phyloP scores from a whole-genome alignment of 2,113 vertebrate genomes.

The Oostethus manadensis region DNA sequence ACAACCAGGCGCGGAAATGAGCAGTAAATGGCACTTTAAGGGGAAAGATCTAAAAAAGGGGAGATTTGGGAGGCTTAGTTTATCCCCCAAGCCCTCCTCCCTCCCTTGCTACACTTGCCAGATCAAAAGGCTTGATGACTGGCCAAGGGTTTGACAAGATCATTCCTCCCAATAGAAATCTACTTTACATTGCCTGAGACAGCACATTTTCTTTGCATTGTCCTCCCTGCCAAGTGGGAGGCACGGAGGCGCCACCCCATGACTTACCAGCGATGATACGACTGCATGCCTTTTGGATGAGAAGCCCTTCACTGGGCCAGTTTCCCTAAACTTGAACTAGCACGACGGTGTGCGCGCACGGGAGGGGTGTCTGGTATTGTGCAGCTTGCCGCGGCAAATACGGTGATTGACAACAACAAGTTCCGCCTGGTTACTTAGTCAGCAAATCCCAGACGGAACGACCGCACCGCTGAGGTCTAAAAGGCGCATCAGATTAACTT shows the following conservation, averaged over 20 bases:
- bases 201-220: slow-evolving; percentile 12
- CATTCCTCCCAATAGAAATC: neutral
- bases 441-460: slow-evolving; percentile 10
- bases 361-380: too few species aligned
- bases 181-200: neutral
- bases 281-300: slow-evolving; percentile 41
- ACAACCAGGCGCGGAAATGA: slow-evolving; percentile 32
- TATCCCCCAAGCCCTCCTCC: slow-evolving; percentile 50
- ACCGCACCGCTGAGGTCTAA: slow-evolving; percentile 24
- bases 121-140: slow-evolving; percentile 35
- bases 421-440: neutral
- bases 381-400: too few species aligned
- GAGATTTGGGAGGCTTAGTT: slow-evolving; percentile 57
- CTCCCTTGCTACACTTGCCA: slow-evolving; percentile 34
- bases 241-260: slow-evolving; percentile 40
- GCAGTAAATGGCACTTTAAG: slow-evolving; percentile 27
- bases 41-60: slow-evolving; percentile 34
- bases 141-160: slow-evolving; percentile 36
- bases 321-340: slow-evolving; percentile 1
- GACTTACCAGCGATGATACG: slow-evolving; percentile 46
- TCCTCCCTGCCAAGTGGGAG: slow-evolving; percentile 28
- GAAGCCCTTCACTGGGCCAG: slow-evolving; percentile 7
- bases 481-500: slow-evolving; percentile 51
- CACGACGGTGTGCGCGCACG: too few species aligned
- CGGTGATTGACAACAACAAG: too few species aligned